Base-by-base conservation (phyloP, 2,888 invertebrate species). In the Drosophila mimica region DNA sequence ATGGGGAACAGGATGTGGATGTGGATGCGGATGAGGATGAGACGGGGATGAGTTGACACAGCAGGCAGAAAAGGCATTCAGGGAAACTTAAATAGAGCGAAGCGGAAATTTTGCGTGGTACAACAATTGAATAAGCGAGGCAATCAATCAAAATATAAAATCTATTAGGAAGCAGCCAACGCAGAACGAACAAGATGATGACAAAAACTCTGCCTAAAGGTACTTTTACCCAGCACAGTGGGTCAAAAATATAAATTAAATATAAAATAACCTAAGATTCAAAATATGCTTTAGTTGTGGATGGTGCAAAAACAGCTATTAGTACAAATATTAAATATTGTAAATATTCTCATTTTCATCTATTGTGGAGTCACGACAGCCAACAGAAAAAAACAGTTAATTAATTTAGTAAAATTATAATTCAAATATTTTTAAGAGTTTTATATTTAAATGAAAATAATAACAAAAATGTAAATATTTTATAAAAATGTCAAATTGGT, bases 111-210 rank as follows among this genome's bases (percentile, higher is more conserved):
- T 7, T 38, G 48, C 51, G 43, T 62, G 51, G 49, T 28, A 70
- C 74, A 87, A 79, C 87, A 87, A 87, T 87, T 87, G 90, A 87
- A 90, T 90, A 89, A 90, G 87, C 90, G 77, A 90, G 89, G 87
- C 89, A 88, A 88, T 88, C 87, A 88, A 88, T 88, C 87, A 88
- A 88, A 88, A 88, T 89, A 90, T 89, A 89, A 88, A 88, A 90
- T 90, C 87, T 90, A 87, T 90, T 86, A 90, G 67, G 77, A 38
- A 30, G 48, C 56, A 59, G 43, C 64, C 54, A 58, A 69, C 43
- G 65, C 54, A 70, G 71, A 33, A 59, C 36, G 40, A 30, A 25
- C 74, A 17, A 46, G 48, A 49, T 46, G 40, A 64, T 17, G 67
- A 61, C 51, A 61, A 28, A 57, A 62, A 57, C 53, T 36, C 58